Percentiles rank a stretch among this genome's conserved stretches.
These are phyloP conservation scores for Vanessa tameamea DNA, from an alignment of 1,140 invertebrate genomes.

Conservation along the genomic window DNA sequence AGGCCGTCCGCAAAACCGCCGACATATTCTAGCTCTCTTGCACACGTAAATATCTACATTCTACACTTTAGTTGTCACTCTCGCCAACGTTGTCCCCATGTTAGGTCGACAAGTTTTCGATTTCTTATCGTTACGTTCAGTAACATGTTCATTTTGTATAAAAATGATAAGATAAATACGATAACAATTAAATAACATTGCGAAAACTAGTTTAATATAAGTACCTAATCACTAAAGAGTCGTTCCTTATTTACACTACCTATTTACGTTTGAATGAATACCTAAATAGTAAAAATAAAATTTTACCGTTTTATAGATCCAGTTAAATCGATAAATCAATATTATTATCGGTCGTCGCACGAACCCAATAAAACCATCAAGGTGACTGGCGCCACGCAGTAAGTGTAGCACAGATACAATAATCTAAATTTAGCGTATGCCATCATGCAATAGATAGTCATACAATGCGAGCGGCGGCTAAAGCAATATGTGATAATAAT, in stretches of 20 bases:
- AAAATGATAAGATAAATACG: conserved; percentile 5
- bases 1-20: conserved; percentile 42
- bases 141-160: too few species aligned
- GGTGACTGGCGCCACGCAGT: conserved; percentile 37
- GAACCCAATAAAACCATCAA: conserved; percentile 30
- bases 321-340: conserved; percentile 1
- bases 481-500: conserved; percentile 28
- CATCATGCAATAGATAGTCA: conserved; percentile 61
- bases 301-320: background rate
- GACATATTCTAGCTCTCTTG: conserved; percentile 31
- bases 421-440: conserved; percentile 50
- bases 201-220: background rate
- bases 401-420: conserved; percentile 34
- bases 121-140: too few species aligned
- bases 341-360: conserved; percentile 1
- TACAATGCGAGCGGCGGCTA: conserved; percentile 43
- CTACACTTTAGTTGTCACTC: conserved; percentile 10
- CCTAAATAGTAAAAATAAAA: too few species aligned
- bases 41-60: conserved; percentile 24
- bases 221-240: too few species aligned
- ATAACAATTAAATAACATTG: background rate
- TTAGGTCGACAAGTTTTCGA: background rate
- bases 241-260: too few species aligned
- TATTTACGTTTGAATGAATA: too few species aligned
- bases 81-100: background rate